Percentiles rank a stretch among this genome's conserved stretches.
These are phyloP conservation scores for Octodonta nipae DNA, from an alignment of 2,888 invertebrate genomes.

Conservation along the genomic window DNA sequence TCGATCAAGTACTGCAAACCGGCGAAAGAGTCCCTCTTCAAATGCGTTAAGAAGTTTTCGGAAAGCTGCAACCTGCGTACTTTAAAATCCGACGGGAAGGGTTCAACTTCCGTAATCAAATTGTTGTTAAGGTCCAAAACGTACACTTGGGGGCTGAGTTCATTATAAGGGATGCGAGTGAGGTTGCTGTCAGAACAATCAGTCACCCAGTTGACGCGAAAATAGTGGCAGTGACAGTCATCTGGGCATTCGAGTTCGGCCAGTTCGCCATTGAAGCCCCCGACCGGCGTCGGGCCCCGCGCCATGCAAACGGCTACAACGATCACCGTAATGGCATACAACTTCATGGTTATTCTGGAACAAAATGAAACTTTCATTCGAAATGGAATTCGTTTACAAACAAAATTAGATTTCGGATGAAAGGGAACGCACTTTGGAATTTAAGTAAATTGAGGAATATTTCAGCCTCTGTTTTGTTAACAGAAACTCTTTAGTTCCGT, in stretches of 20 bases:
- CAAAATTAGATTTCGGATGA: too few species aligned
- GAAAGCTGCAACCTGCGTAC: constrained; percentile 57
- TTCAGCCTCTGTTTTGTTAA: too few species aligned
- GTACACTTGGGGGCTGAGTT: constrained; percentile 56
- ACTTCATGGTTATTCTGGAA: constrained; percentile 17
- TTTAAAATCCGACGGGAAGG: constrained; percentile 55
- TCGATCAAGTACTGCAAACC: constrained; percentile 55
- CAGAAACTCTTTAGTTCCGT: too few species aligned
- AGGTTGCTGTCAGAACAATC: constrained; percentile 64
- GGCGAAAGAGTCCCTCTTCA: constrained; percentile 48
- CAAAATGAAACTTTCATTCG: constrained; percentile 6
- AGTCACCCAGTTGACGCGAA: constrained; percentile 63
- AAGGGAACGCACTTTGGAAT: too few species aligned
- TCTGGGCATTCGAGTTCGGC: constrained; percentile 57
- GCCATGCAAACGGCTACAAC: constrained; percentile 4
- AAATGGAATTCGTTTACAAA: too few species aligned
- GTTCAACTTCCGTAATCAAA: constrained; percentile 44
- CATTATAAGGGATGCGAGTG: constrained; percentile 53
- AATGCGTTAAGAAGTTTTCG: constrained; percentile 47
- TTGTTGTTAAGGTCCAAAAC: constrained; percentile 58
- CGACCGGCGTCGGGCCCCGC: constrained; percentile 8
- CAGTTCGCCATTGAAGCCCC: constrained; percentile 46
- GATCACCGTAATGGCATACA: constrained; percentile 7
- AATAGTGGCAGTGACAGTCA: constrained; percentile 64
- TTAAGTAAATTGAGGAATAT: too few species aligned